phyloP scores from a whole-genome alignment of 2,797 vertebrate genomes.

The Lerista edwardsae region DNA sequence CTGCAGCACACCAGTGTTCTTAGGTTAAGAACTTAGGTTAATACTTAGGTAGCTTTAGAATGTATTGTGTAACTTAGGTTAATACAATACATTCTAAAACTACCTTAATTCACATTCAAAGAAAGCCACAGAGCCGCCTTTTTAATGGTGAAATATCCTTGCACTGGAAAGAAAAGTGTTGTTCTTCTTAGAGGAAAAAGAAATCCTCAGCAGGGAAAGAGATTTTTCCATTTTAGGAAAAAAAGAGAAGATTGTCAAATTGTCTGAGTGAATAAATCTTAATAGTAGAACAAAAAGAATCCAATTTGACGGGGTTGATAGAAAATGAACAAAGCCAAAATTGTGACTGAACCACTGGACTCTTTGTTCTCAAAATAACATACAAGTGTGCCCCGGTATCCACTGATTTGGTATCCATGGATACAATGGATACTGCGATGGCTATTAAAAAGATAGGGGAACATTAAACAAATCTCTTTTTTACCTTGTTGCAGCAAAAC shows the following conservation, averaged over 20 bases:
- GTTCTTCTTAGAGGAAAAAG: conserved; percentile 20
- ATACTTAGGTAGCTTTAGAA: too few species aligned
- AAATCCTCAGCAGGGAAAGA: neutral
- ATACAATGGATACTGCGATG: too few species aligned
- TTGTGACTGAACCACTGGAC: neutral
- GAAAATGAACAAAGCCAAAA: conserved; percentile 5
- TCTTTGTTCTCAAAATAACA: neutral
- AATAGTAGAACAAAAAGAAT: conserved; percentile 12
- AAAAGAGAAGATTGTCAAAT: neutral
- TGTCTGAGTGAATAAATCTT: conserved; percentile 31
- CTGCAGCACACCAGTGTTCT: too few species aligned
- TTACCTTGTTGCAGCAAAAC: too few species aligned
- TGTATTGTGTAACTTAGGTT: neutral
- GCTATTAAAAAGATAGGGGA: too few species aligned
- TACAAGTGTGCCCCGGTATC: too few species aligned
- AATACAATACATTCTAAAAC: neutral
- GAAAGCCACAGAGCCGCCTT: neutral
- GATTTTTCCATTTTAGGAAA: neutral
- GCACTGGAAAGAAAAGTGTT: conserved; percentile 13
- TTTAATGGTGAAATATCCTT: conserved; percentile 23
- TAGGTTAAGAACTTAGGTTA: too few species aligned
- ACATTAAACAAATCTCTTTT: too few species aligned
- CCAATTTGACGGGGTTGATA: conserved; percentile 6
- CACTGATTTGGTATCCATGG: too few species aligned
- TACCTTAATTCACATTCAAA: neutral